Percentiles rank a stretch among this genome's conserved stretches.
These are phyloP conservation scores for Heliconius hortense DNA, from an alignment of 2,888 invertebrate species.

Conservation along the genomic window DNA sequence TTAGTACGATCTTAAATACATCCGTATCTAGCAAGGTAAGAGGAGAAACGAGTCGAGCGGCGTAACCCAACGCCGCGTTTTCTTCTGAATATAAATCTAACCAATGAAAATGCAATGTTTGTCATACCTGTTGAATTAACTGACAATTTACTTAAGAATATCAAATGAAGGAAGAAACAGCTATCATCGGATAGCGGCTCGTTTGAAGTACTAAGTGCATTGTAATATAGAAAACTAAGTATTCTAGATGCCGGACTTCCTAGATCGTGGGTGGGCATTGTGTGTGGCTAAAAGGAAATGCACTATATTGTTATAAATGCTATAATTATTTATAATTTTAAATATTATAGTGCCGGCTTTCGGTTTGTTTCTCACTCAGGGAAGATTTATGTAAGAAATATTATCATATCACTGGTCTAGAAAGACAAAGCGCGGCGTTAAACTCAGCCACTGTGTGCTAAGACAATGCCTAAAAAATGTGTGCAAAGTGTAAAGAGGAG, in stretches of 20 bases:
- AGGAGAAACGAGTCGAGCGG: background rate
- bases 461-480: too few species aligned
- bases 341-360: background rate
- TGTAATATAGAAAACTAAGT: conserved; percentile 19
- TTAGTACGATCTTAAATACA: too few species aligned
- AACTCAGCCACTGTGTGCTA: background rate
- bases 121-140: background rate
- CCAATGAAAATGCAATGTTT: background rate
- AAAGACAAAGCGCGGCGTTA: background rate
- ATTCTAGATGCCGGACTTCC: conserved; percentile 7
- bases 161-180: conserved; percentile 22
- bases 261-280: conserved; percentile 5
- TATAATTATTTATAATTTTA: background rate
- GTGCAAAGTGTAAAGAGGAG: too few species aligned
- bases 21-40: too few species aligned
- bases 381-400: background rate
- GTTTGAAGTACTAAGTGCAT: conserved; percentile 33
- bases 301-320: conserved; percentile 9
- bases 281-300: conserved; percentile 4
- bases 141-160: conserved; percentile 1
- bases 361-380: background rate
- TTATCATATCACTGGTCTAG: background rate
- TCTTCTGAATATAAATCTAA: background rate
- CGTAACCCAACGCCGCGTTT: background rate
- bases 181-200: conserved; percentile 30